Percentiles rank a stretch among this genome's conserved stretches.
phyloP scores from a whole-genome alignment of 1,140 invertebrate genomes.

The Aphelenchoides fujianensis region DNA sequence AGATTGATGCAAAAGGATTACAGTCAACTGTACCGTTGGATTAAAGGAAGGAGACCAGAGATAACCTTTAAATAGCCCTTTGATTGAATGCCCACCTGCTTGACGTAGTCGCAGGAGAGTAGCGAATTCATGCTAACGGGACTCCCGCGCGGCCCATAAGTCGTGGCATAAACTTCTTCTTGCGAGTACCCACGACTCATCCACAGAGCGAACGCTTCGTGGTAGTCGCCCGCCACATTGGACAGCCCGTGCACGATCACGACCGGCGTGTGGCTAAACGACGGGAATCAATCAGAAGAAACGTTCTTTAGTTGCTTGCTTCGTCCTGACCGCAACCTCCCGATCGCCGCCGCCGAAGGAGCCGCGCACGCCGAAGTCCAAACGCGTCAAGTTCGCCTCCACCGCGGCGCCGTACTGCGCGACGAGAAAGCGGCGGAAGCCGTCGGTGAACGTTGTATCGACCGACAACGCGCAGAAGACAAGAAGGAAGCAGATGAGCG shows the following conservation, averaged over 20 bases:
- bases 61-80: neutral
- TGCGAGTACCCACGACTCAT: neutral
- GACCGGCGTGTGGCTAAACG: constrained; percentile 6
- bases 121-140: neutral
- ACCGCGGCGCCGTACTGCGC: neutral
- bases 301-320: neutral
- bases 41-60: neutral
- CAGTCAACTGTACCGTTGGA: neutral
- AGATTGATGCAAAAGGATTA: neutral
- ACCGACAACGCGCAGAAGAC: no score
- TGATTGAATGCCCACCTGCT: neutral
- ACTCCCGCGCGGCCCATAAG: constrained; percentile 17
- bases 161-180: constrained; percentile 25
- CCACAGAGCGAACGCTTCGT: neutral
- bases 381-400: constrained; percentile 11
- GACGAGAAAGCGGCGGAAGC: constrained; percentile 7
- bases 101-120: neutral
- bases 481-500: neutral
- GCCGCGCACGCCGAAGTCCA: constrained; percentile 17
- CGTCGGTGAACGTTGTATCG: constrained; percentile 11
- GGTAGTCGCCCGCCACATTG: constrained; percentile 18
- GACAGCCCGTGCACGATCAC: constrained; percentile 21
- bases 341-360: constrained; percentile 19
- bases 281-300: neutral
- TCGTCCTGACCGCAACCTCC: neutral